phyloP scores from a whole-genome alignment of 1,140 invertebrate species.

The Aphaenogaster floridana region DNA sequence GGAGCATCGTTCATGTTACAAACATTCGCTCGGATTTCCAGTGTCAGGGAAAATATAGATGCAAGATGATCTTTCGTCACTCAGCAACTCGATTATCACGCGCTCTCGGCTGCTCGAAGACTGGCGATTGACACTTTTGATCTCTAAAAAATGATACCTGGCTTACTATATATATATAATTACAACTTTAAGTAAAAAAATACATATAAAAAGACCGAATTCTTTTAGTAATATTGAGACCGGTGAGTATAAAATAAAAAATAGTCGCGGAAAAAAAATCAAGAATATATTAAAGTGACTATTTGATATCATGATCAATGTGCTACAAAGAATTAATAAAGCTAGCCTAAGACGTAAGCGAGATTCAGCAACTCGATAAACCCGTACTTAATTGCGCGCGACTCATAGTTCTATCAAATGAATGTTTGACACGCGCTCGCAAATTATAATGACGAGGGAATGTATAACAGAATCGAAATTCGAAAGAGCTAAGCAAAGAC shows the following conservation, averaged over 20 bases:
- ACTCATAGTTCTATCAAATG: background rate
- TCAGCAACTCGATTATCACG: slow-evolving; percentile 64
- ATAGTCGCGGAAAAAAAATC: background rate
- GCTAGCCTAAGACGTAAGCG: background rate
- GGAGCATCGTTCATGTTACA: slow-evolving; percentile 48
- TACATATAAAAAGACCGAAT: background rate
- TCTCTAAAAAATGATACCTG: slow-evolving; percentile 4
- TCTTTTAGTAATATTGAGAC: background rate
- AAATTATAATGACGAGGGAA: background rate
- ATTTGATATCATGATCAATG: background rate
- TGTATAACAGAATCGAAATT: slow-evolving; percentile 27
- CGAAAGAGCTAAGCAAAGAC: background rate
- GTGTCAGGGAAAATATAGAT: slow-evolving; percentile 65
- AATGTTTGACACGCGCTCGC: background rate
- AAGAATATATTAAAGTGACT: background rate
- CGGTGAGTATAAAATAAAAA: background rate
- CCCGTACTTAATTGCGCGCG: slow-evolving; percentile 12
- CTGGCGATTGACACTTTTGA: slow-evolving; percentile 21
- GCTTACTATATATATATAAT: background rate
- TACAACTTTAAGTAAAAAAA: background rate
- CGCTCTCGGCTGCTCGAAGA: slow-evolving; percentile 28
- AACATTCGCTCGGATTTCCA: slow-evolving; percentile 63
- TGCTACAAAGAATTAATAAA: background rate
- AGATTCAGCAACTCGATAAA: slow-evolving; percentile 4
- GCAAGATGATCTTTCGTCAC: slow-evolving; percentile 62